phyloP scores from a whole-genome alignment of 2,888 invertebrate genomes.

The Sericinus montela region DNA sequence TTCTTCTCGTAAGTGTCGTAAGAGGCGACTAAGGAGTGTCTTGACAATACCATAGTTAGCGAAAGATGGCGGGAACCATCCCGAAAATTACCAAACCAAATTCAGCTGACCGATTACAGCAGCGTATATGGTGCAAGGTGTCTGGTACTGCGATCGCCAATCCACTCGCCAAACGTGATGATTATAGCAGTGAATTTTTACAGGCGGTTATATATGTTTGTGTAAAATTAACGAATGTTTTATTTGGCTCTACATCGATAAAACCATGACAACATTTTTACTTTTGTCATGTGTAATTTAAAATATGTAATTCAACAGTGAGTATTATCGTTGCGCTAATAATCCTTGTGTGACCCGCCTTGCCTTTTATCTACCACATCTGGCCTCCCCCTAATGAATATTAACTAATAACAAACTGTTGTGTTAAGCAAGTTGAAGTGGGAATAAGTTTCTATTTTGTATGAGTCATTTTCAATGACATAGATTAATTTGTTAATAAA shows the following conservation, averaged over 20 bases:
- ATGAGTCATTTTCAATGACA: conserved; percentile 50
- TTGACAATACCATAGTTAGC: too few relatives aligned
- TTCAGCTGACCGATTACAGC: too few relatives aligned
- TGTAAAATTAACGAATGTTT: too few relatives aligned
- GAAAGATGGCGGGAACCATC: too few relatives aligned
- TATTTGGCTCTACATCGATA: neutral
- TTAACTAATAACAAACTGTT: conserved; percentile 65
- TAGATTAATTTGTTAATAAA: conserved; percentile 5
- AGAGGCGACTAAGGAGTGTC: too few relatives aligned
- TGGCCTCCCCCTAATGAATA: conserved; percentile 72
- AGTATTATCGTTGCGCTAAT: conserved; percentile 35
- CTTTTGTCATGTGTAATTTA: neutral
- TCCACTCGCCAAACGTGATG: too few relatives aligned
- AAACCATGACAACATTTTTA: neutral
- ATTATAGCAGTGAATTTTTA: too few relatives aligned
- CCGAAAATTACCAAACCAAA: too few relatives aligned
- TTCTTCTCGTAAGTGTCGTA: too few relatives aligned
- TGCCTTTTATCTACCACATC: conserved; percentile 56
- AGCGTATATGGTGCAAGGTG: too few relatives aligned
- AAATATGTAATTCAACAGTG: conserved; percentile 14
- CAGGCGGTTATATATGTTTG: too few relatives aligned
- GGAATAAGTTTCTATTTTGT: conserved; percentile 45
- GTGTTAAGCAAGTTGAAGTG: conserved; percentile 48
- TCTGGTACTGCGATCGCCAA: too few relatives aligned
- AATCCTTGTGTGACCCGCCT: conserved; percentile 35